Base-by-base conservation (phyloP, 2,888 invertebrate species). In the Euphydryas editha region DNA sequence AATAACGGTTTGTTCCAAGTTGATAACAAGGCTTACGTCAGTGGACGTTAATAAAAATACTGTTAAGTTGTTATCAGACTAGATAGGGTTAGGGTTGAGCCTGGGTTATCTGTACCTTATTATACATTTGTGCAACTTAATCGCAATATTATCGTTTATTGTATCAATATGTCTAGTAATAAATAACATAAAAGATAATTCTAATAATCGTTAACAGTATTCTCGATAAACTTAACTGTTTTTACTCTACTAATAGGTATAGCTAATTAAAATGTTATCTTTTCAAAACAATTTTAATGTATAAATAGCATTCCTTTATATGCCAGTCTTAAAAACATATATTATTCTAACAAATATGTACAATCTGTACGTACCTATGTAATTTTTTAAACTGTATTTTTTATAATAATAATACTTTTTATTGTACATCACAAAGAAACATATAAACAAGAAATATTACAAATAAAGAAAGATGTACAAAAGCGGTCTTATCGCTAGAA, bases 21-120 rank as follows among this genome's bases (percentile, higher is more conserved):
- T n/a, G 63, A 63, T 63, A 58, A 30, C 30, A 15, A 44, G 11
- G 37, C 39, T 55, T 67, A 36, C 62, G 66, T 67, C 66, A 67
- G 62, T 67, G 54, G 51, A 8, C 15, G 15, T 56, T 37, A 42
- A 61, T 67, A 20, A 46, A 30, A 62, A 62, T 30, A 61, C 20
- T 57, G 77, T 76, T 72, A 62, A 57, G 46, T 13, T 56, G 49
- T 47, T 49, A 47, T 49, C 42, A 18, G 18, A 18, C 21, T 30
- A 54, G 17, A n/a, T 44, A 39, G 62, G 20, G 60, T 60, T 54
- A 55, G 47, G 49, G 60, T 61, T 61, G 60, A 61, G 60, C 42
- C 55, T 54, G 46, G 68, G 68, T 64, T 68, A 68, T 68, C 68
- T 54, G 24, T 8, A 17, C 20, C 24, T 46, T 54, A 60, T 46